Percentiles rank a stretch among this genome's conserved stretches.
Evolutionary conservation across 2,888 invertebrate genomes (phyloP).

Genomic region (Thereva unica): DNA sequence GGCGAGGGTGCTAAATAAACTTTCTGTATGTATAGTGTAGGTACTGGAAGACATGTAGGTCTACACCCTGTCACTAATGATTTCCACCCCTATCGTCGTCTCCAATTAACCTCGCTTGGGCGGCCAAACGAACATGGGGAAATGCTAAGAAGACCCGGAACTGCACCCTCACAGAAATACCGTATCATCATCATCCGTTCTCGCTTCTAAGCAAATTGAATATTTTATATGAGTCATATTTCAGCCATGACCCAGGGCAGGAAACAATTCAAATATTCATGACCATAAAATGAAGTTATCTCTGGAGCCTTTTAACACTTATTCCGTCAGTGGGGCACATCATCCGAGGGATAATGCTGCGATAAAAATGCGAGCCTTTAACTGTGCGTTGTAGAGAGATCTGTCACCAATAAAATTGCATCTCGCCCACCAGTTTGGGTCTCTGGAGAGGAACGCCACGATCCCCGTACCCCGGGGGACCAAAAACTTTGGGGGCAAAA

Average conservation of each 20-base stretch:
- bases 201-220: slow-evolving; percentile 4
- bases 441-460: too few species aligned
- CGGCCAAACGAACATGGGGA: too few species aligned
- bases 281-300: slow-evolving; percentile 9
- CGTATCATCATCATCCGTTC: not conserved
- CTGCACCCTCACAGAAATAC: too few species aligned
- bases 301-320: not conserved
- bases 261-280: not conserved
- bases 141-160: too few species aligned
- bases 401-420: slow-evolving; percentile 24
- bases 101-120: too few species aligned
- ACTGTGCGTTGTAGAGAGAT: not conserved
- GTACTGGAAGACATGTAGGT: too few species aligned
- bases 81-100: too few species aligned
- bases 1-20: too few species aligned
- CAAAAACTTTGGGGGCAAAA: slow-evolving; percentile 8
- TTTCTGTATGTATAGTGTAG: too few species aligned
- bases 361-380: not conserved
- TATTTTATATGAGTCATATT: not conserved
- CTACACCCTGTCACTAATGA: too few species aligned
- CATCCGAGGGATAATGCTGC: not conserved
- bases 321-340: not conserved
- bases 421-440: not conserved
- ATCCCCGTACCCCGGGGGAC: too few species aligned
- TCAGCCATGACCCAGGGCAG: not conserved